Percentiles rank a stretch among this genome's conserved stretches.
phyloP scores from a whole-genome alignment of 1,140 invertebrate genomes.

The Paracyclopina nana region DNA sequence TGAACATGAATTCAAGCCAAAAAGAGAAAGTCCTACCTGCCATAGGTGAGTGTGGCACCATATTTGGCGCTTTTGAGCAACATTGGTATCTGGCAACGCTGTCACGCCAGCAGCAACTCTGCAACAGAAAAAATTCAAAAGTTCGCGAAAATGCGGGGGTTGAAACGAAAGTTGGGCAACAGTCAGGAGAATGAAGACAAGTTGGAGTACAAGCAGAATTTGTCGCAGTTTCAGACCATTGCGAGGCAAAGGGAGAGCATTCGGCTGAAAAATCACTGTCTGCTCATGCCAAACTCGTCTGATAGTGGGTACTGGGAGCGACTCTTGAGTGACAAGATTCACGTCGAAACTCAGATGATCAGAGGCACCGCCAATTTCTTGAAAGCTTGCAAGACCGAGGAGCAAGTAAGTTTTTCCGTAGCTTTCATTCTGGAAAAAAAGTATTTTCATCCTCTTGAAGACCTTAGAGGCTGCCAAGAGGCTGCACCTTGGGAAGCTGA shows the following conservation, averaged over 20 bases:
- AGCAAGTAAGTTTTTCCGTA: neutral
- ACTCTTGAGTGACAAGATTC: conserved; percentile 1
- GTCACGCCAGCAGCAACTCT: too few species aligned
- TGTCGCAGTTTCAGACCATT: conserved; percentile 2
- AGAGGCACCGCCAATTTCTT: conserved; percentile 5
- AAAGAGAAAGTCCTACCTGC: too few species aligned
- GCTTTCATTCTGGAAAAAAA: neutral
- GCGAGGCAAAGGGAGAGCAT: neutral
- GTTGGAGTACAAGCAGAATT: neutral
- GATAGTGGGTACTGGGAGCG: neutral
- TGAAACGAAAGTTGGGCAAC: conserved; percentile 2
- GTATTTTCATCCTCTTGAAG: neutral
- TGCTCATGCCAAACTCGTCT: neutral
- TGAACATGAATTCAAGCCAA: too few species aligned
- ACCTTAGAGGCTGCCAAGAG: conserved; percentile 13
- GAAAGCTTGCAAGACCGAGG: neutral
- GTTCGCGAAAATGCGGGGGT: neutral
- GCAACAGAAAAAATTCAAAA: too few species aligned
- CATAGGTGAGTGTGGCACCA: too few species aligned
- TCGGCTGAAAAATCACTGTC: neutral
- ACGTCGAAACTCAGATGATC: neutral
- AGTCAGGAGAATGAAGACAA: neutral
- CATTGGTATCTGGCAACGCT: too few species aligned
- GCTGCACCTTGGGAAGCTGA: neutral
- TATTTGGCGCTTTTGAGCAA: too few species aligned